Evolutionary conservation across 1,140 invertebrate genomes (phyloP).

Genomic region (Phocides pigmalion): DNA sequence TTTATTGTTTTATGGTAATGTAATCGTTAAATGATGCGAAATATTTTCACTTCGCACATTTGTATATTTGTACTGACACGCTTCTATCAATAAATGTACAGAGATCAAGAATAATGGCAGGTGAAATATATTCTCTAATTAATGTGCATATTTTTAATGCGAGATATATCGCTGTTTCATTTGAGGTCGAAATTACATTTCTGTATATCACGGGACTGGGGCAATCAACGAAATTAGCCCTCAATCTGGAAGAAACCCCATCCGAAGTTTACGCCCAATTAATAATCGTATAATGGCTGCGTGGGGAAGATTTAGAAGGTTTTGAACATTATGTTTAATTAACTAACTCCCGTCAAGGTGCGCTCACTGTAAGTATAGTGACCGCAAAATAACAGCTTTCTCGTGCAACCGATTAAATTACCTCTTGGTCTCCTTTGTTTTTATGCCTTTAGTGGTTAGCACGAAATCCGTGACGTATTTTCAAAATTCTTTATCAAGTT

Average conservation of each 20-base stretch:
- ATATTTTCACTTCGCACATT: background rate
- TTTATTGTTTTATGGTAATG: conserved; percentile 4
- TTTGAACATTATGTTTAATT: conserved; percentile 67
- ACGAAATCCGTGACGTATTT: conserved; percentile 1
- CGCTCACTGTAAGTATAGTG: conserved; percentile 60
- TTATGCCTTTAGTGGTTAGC: conserved; percentile 22
- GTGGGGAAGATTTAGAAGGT: conserved; percentile 52
- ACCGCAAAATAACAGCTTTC: conserved; percentile 74
- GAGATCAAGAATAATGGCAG: background rate
- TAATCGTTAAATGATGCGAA: background rate
- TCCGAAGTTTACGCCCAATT: conserved; percentile 66
- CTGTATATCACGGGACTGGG: conserved; percentile 39
- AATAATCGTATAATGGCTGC: conserved; percentile 62
- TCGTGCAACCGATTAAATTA: conserved; percentile 51
- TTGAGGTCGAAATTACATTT: conserved; percentile 36
- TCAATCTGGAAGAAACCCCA: conserved; percentile 52
- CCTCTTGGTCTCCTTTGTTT: conserved; percentile 46
- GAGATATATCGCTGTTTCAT: conserved; percentile 5
- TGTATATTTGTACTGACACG: background rate
- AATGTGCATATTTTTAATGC: background rate
- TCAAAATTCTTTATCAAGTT: background rate
- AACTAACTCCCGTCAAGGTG: conserved; percentile 66
- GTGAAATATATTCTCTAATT: background rate
- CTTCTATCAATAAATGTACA: too few relatives aligned
- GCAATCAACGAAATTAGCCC: conserved; percentile 63